Percentiles rank a stretch among this genome's conserved stretches.
phyloP scores from a whole-genome alignment of 2,113 vertebrate species.

The Dissostichus mawsoni region DNA sequence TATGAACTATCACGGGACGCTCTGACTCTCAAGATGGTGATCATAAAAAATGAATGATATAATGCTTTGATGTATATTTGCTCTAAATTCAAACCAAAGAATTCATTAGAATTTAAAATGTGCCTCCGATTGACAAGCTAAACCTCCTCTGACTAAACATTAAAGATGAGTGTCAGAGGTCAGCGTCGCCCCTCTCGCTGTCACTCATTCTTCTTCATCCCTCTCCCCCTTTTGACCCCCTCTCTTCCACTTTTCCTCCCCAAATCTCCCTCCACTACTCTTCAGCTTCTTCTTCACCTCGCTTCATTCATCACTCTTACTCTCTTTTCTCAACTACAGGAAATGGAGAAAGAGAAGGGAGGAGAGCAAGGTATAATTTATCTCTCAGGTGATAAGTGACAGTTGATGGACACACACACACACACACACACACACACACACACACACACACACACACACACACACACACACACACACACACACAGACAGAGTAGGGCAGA shows the following conservation, averaged over 20 bases:
- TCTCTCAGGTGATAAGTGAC: conserved; percentile 67
- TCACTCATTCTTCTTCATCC: conserved; percentile 10
- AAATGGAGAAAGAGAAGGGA: conserved; percentile 24
- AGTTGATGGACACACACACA: conserved; percentile 61
- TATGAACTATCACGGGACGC: not conserved
- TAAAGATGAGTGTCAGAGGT: conserved; percentile 27
- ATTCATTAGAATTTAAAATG: not conserved
- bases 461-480: conserved; percentile 16
- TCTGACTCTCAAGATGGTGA: not conserved
- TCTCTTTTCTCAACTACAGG: not conserved
- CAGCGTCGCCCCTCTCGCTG: conserved; percentile 4
- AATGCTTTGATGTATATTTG: not conserved
- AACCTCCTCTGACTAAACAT: not conserved
- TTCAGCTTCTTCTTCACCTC: not conserved
- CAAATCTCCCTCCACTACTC: not conserved
- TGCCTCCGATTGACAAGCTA: not conserved
- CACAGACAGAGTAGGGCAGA: conserved; percentile 6
- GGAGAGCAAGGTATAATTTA: conserved; percentile 46
- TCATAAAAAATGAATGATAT: not conserved
- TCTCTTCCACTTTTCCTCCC: not conserved
- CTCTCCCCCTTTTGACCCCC: not conserved
- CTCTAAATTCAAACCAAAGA: not conserved
- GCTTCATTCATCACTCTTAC: not conserved
- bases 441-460: conserved; percentile 23
- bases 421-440: too few species aligned